A percentile compares a stretch with the other conserved stretches of the same genome.
These are phyloP conservation scores for Drosophila histrio DNA, from an alignment of 2,888 invertebrate genomes.

Conservation along the genomic window DNA sequence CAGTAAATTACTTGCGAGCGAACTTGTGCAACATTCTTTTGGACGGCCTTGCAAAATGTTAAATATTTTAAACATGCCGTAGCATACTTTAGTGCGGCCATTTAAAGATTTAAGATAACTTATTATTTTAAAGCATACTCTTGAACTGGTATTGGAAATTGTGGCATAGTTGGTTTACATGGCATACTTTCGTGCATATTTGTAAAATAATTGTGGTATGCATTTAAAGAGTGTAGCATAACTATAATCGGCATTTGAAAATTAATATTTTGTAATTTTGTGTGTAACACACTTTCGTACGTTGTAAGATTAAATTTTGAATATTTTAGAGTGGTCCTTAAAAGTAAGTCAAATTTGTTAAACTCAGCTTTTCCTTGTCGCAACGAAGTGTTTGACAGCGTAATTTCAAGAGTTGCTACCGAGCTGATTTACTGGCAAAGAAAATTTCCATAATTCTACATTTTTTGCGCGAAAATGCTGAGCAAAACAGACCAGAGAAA, in stretches of 20 bases:
- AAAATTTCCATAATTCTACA: conserved; percentile 15
- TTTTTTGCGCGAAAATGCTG: conserved; percentile 32
- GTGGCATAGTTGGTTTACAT: not conserved
- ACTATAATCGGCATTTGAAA: no score
- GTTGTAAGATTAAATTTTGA: no score
- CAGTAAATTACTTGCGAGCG: not conserved
- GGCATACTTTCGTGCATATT: not conserved
- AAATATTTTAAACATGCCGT: not conserved
- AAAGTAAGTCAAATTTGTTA: no score
- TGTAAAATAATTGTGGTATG: no score
- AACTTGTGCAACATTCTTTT: conserved; percentile 1
- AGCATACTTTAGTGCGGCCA: conserved; percentile 5
- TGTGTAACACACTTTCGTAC: no score
- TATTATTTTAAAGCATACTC: conserved; percentile 3
- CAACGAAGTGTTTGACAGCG: not conserved
- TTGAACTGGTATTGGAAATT: not conserved
- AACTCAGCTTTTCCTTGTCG: not conserved
- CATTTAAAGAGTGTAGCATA: no score
- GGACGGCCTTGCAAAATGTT: not conserved
- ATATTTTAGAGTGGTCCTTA: no score
- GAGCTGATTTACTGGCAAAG: not conserved
- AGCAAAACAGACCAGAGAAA: conserved; percentile 55
- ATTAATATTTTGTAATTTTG: no score
- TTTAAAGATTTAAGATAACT: not conserved
- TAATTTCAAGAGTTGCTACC: not conserved